phyloP scores from a whole-genome alignment of 2,888 invertebrate genomes.

The Lochmaea capreae region DNA sequence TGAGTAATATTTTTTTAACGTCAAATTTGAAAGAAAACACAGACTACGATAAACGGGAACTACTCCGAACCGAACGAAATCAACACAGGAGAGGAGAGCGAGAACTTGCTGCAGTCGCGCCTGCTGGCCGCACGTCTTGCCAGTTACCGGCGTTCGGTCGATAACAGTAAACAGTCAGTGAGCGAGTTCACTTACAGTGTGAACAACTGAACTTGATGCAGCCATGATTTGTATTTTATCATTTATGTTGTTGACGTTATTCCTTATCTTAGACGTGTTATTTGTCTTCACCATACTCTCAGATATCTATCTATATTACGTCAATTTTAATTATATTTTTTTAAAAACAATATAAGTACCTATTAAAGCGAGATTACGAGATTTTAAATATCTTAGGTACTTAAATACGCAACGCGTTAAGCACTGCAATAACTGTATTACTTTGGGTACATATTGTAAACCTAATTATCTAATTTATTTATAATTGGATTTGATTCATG shows the following conservation, averaged over 20 bases:
- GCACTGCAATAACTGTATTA: conserved; percentile 11
- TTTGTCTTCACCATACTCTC: conserved; percentile 20
- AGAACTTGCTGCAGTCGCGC: conserved; percentile 11
- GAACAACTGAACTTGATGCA: conserved; percentile 26
- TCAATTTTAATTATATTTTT: conserved; percentile 2
- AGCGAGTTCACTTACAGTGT: conserved; percentile 22
- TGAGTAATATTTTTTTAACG: conserved; percentile 12
- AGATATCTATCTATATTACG: conserved; percentile 22
- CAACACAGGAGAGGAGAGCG: conserved; percentile 21
- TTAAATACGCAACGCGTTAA: conserved; percentile 14
- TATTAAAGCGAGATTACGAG: conserved; percentile 17
- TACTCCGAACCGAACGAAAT: conserved; percentile 23
- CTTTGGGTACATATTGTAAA: conserved; percentile 15
- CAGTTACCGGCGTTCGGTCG: conserved; percentile 15
- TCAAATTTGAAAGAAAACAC: conserved; percentile 13
- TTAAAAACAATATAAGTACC: neutral
- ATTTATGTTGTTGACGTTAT: conserved; percentile 27
- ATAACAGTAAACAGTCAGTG: conserved; percentile 19
- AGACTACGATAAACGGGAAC: conserved; percentile 21
- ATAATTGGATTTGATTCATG: neutral
- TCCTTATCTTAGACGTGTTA: conserved; percentile 23
- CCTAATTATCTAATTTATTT: conserved; percentile 14
- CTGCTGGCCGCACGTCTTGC: conserved; percentile 17
- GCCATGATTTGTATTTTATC: conserved; percentile 27
- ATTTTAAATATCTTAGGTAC: conserved; percentile 5